Conservation (phyloP, 2,888 invertebrate species). For the Sminthurinus aureus region DNA sequence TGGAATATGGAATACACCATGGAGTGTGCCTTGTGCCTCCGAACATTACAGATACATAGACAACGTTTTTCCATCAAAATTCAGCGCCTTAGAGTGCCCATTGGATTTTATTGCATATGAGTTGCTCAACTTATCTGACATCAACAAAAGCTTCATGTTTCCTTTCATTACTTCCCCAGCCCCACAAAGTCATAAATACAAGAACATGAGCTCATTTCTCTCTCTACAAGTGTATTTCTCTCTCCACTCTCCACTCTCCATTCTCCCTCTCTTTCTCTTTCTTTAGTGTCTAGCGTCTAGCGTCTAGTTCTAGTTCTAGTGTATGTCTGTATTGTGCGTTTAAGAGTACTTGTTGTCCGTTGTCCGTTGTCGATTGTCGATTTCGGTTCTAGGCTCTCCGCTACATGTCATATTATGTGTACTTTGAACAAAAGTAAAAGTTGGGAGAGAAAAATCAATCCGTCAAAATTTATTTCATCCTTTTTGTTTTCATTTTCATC, state of each 20-base stretch:
- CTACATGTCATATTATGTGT: too few relatives aligned
- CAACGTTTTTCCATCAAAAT: constrained; percentile 34
- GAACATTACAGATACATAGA: constrained; percentile 1
- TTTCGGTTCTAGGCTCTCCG: too few relatives aligned
- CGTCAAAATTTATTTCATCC: background rate
- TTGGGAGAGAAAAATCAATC: background rate
- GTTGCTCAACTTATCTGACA: constrained; percentile 36
- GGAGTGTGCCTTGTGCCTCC: too few relatives aligned
- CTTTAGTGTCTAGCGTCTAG: background rate
- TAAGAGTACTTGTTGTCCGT: too few relatives aligned
- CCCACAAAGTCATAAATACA: constrained; percentile 16
- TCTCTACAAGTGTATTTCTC: background rate
- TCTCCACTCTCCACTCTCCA: background rate
- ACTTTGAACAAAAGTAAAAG: too few relatives aligned
- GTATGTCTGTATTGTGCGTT: background rate
- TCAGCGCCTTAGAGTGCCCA: constrained; percentile 28
- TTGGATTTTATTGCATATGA: constrained; percentile 37
- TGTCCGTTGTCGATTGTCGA: too few relatives aligned
- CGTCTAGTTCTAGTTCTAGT: background rate
- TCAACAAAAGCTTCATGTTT: constrained; percentile 37
- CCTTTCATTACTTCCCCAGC: constrained; percentile 24
- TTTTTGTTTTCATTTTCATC: too few relatives aligned
- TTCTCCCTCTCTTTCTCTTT: background rate
- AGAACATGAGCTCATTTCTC: background rate
- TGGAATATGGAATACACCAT: too few relatives aligned